Conservation (phyloP, 2,797 vertebrate genomes). For the Anolis apletophallus region DNA sequence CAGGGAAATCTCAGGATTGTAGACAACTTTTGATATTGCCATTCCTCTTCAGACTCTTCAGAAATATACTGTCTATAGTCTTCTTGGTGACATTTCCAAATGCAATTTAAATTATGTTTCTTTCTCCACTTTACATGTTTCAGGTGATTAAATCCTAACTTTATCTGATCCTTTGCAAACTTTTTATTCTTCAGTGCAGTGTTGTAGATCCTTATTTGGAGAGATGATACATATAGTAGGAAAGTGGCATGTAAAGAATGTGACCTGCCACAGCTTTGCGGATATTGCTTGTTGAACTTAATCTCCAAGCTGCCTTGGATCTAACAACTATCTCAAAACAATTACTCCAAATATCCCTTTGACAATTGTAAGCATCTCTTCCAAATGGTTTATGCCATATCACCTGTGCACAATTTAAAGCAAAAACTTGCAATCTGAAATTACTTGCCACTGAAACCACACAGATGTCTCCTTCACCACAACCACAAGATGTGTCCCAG, state of each 20-base stretch:
- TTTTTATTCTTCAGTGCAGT: not conserved
- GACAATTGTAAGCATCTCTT: not conserved
- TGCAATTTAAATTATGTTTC: not conserved
- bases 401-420: constrained; percentile 48
- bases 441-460: constrained; percentile 41
- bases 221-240: not conserved
- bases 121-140: not conserved
- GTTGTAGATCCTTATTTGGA: not conserved
- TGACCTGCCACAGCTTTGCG: not conserved
- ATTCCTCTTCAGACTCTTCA: not conserved
- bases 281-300: constrained; percentile 13
- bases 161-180: not conserved
- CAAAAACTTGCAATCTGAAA: constrained; percentile 40
- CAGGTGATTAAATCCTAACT: not conserved
- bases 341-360: constrained; percentile 1
- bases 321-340: not conserved
- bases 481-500: constrained; percentile 65
- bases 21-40: not conserved
- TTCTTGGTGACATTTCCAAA: constrained; percentile 12
- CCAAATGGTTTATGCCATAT: constrained; percentile 3
- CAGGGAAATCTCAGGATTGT: not conserved
- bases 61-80: not conserved
- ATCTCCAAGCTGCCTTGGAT: not conserved
- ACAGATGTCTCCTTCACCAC: constrained; percentile 45
- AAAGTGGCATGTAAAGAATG: not conserved